A percentile compares a stretch with the other conserved stretches of the same genome.
Evolutionary conservation across 2,888 invertebrate species (phyloP).

Genomic region (Anorthoa munda): DNA sequence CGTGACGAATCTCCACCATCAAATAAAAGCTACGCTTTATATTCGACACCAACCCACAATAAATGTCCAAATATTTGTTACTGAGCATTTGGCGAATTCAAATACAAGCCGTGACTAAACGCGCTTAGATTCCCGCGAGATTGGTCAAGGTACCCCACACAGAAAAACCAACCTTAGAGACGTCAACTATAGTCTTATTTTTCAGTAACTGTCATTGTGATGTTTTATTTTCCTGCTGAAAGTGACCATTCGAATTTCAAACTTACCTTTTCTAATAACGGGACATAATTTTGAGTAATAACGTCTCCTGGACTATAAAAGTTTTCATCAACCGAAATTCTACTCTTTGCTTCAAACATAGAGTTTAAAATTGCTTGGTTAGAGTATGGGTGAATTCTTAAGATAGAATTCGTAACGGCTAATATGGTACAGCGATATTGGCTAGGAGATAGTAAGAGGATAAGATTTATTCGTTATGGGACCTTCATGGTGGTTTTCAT

Average conservation of each 20-base stretch:
- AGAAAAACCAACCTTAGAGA: conserved; percentile 64
- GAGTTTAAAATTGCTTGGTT: conserved; percentile 57
- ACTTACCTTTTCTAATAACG: conserved; percentile 64
- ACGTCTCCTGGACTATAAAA: conserved; percentile 40
- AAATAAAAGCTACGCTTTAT: conserved; percentile 86
- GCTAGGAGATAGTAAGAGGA: conserved; percentile 83
- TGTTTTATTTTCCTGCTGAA: conserved; percentile 31
- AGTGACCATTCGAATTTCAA: conserved; percentile 64
- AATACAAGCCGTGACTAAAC: conserved; percentile 89
- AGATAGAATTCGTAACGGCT: conserved; percentile 87
- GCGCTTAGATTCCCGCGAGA: conserved; percentile 86
- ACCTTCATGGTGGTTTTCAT: conserved; percentile 85
- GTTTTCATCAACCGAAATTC: neutral
- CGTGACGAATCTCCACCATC: conserved; percentile 82
- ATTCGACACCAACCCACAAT: conserved; percentile 87
- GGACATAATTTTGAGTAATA: conserved; percentile 65
- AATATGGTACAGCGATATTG: conserved; percentile 89
- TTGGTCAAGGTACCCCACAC: conserved; percentile 79
- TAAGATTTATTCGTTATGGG: conserved; percentile 87
- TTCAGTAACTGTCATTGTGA: neutral
- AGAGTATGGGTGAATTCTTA: conserved; percentile 78
- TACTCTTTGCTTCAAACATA: neutral
- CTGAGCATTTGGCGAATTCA: conserved; percentile 86
- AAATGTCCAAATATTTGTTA: conserved; percentile 91
- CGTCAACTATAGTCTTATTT: conserved; percentile 12